phyloP scores from a whole-genome alignment of 2,113 vertebrate species.

The Lamprotornis superbus region DNA sequence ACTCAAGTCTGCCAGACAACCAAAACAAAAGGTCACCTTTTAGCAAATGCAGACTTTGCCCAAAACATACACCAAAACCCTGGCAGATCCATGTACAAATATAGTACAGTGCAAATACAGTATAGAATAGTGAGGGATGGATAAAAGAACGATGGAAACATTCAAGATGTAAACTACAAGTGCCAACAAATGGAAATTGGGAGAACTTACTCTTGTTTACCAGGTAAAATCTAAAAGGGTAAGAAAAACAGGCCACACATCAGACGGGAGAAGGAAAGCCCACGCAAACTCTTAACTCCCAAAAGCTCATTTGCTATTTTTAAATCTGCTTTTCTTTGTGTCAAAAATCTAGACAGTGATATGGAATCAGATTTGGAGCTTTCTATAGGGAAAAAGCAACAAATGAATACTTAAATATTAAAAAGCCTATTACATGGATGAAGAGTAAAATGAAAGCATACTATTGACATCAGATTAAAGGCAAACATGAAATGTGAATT shows the following conservation, averaged over 20 bases:
- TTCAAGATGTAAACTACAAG: neutral
- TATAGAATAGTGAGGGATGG: neutral
- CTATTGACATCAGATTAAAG: neutral
- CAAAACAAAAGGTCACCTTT: slow-evolving; percentile 75
- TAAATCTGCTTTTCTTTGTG: neutral
- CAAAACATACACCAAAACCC: slow-evolving; percentile 40
- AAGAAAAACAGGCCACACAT: neutral
- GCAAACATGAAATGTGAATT: neutral
- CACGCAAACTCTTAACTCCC: neutral
- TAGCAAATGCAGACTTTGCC: slow-evolving; percentile 58
- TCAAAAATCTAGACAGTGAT: neutral
- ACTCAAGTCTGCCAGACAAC: slow-evolving; percentile 66
- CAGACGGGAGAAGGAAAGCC: neutral
- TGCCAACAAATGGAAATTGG: neutral
- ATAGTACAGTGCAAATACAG: neutral
- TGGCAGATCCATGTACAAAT: neutral
- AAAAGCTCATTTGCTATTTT: neutral
- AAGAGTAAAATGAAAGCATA: slow-evolving; percentile 7
- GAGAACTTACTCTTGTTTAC: neutral
- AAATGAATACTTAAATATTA: neutral
- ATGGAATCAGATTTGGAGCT: neutral
- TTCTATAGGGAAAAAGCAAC: neutral
- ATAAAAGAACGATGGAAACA: neutral
- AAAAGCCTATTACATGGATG: neutral
- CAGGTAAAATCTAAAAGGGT: neutral